A percentile compares a stretch with the other conserved stretches of the same genome.
These are phyloP conservation scores for Unio delphinus DNA, from an alignment of 2,888 invertebrate species.

Conservation along the genomic window DNA sequence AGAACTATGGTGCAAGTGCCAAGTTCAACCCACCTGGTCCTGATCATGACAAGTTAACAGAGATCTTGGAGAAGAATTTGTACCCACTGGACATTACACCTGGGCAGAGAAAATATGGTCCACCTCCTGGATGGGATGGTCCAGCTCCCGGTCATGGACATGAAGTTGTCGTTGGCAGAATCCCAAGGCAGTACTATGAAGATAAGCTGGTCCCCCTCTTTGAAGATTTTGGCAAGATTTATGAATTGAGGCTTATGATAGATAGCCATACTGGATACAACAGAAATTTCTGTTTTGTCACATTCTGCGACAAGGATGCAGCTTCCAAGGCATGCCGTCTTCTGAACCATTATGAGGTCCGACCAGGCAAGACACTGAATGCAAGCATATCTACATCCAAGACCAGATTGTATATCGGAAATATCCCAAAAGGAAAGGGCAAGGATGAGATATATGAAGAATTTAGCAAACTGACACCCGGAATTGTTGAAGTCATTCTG, in stretches of 20 bases:
- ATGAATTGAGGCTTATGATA: conserved; percentile 27
- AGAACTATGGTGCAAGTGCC: no score
- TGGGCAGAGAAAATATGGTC: conserved; percentile 30
- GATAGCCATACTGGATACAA: conserved; percentile 28
- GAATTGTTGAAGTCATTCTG: conserved; percentile 16
- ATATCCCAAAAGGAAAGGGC: conserved; percentile 27
- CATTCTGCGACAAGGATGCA: conserved; percentile 23
- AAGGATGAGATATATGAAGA: conserved; percentile 13
- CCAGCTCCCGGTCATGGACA: conserved; percentile 12
- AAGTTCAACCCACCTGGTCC: conserved; percentile 8
- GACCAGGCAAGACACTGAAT: conserved; percentile 16
- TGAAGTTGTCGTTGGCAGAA: conserved; percentile 22
- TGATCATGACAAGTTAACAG: conserved; percentile 16
- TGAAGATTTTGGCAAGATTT: conserved; percentile 26
- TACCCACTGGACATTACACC: conserved; percentile 19
- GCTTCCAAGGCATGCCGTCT: conserved; percentile 16
- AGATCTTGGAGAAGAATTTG: conserved; percentile 13
- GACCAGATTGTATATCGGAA: conserved; percentile 26
- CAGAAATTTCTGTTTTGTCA: conserved; percentile 30
- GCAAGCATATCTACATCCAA: conserved; percentile 31
- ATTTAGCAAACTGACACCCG: conserved; percentile 17
- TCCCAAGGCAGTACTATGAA: conserved; percentile 31
- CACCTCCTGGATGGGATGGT: conserved; percentile 37
- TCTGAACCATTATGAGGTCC: conserved; percentile 13
- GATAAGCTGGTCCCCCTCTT: conserved; percentile 30